These are phyloP conservation scores for Typhlichthys eigenmanni DNA, from an alignment of 2,797 vertebrate species.

Conservation along the genomic window DNA sequence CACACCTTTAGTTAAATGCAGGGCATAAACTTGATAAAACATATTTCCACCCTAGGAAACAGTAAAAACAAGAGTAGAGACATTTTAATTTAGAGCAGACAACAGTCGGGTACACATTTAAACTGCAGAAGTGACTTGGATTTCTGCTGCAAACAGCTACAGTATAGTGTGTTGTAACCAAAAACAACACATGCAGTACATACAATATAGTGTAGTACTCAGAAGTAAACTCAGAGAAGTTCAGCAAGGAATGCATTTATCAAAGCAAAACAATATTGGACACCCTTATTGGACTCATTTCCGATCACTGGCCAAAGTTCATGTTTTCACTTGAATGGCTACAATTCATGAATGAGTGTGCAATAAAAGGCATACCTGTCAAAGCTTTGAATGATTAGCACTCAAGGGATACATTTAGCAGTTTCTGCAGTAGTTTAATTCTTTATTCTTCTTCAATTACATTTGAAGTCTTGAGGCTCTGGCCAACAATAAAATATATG, in stretches of 20 bases:
- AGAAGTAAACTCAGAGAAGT: constrained; percentile 10
- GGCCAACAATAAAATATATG: constrained; percentile 27
- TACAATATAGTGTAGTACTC: background rate
- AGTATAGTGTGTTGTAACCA: too few species aligned
- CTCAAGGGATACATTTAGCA: constrained; percentile 37
- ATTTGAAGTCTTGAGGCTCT: constrained; percentile 27
- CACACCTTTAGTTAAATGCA: background rate
- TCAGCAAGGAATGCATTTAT: constrained; percentile 23
- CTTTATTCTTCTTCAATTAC: constrained; percentile 59
- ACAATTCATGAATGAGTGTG: constrained; percentile 50
- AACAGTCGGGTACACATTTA: too few species aligned
- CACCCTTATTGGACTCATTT: constrained; percentile 36
- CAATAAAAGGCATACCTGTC: constrained; percentile 38
- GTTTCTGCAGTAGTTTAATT: constrained; percentile 36
- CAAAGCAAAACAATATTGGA: constrained; percentile 45
- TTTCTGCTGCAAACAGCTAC: too few species aligned
- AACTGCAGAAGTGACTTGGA: too few species aligned
- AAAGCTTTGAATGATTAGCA: constrained; percentile 49
- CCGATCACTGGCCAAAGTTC: constrained; percentile 47
- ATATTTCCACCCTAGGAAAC: too few species aligned
- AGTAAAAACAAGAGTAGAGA: too few species aligned
- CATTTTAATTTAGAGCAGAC: too few species aligned
- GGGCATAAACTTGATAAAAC: too few species aligned
- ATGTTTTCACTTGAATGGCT: constrained; percentile 57
- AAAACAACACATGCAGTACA: too few species aligned